Percentiles rank a stretch among this genome's conserved stretches.
These are phyloP conservation scores for Ecliptopera silaceata DNA, from an alignment of 2,888 invertebrate genomes.

Conservation along the genomic window DNA sequence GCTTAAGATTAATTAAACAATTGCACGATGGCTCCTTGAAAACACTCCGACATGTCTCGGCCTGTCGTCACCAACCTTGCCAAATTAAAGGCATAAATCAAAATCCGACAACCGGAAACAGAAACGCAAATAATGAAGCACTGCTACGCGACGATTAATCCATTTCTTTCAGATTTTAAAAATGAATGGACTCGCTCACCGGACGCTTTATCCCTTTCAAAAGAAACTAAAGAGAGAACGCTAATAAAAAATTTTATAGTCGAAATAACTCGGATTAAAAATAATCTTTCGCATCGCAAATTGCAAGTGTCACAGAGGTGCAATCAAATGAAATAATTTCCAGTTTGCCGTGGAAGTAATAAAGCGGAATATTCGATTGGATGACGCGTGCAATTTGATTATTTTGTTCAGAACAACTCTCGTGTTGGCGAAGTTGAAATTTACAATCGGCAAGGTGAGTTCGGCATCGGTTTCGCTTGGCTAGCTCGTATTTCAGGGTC, in stretches of 20 bases:
- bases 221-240: conserved; percentile 35
- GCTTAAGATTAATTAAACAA: conserved; percentile 83
- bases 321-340: conserved; percentile 48
- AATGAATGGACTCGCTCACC: conserved; percentile 22
- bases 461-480: conserved; percentile 58
- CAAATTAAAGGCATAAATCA: conserved; percentile 83
- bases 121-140: conserved; percentile 77
- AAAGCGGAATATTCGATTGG: conserved; percentile 55
- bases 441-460: conserved; percentile 64
- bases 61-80: conserved; percentile 81
- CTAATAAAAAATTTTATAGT: conserved; percentile 38
- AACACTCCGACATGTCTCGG: conserved; percentile 82
- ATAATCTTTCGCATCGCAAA: conserved; percentile 42
- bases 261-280: conserved; percentile 35
- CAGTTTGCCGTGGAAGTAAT: conserved; percentile 49
- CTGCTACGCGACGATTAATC: conserved; percentile 52
- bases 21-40: conserved; percentile 81
- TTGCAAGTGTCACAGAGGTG: conserved; percentile 48
- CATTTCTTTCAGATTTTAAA: conserved; percentile 51
- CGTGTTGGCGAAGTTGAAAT: conserved; percentile 57
- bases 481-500: conserved; percentile 66
- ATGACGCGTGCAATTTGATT: conserved; percentile 57
- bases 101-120: conserved; percentile 76
- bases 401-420: conserved; percentile 53
- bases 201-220: conserved; percentile 35